Evolutionary conservation across 2,797 vertebrate species (phyloP).

Genomic region (Xenops minutus): DNA sequence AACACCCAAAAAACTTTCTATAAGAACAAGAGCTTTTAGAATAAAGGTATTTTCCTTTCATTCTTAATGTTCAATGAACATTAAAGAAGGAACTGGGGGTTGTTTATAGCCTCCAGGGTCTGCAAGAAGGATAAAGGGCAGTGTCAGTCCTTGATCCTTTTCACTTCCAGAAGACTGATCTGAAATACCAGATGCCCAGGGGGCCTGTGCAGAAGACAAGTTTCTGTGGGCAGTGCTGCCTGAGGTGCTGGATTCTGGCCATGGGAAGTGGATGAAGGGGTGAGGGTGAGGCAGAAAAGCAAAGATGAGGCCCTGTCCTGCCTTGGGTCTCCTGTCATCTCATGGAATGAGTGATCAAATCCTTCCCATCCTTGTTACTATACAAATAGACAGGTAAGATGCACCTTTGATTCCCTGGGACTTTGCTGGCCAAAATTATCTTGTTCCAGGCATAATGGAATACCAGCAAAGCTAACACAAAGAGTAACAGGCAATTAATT

Average conservation of each 20-base stretch:
- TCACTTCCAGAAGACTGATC: neutral
- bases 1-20: neutral
- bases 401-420: neutral
- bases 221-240: neutral
- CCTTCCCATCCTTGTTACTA: neutral
- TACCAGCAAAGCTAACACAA: neutral
- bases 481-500: neutral
- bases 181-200: neutral
- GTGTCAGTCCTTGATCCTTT: neutral
- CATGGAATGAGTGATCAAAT: neutral
- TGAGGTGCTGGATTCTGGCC: neutral
- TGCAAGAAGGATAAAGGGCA: neutral
- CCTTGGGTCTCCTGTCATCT: neutral
- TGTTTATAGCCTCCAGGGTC: neutral
- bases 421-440: neutral
- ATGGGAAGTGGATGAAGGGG: neutral
- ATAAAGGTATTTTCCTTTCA: neutral
- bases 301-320: neutral
- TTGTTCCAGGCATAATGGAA: neutral
- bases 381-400: neutral
- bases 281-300: neutral
- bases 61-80: neutral
- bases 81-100: neutral
- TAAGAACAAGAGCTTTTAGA: neutral
- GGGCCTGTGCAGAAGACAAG: neutral